Evolutionary conservation across 2,797 vertebrate species (phyloP).

Genomic region (Notamacropus eugenii): DNA sequence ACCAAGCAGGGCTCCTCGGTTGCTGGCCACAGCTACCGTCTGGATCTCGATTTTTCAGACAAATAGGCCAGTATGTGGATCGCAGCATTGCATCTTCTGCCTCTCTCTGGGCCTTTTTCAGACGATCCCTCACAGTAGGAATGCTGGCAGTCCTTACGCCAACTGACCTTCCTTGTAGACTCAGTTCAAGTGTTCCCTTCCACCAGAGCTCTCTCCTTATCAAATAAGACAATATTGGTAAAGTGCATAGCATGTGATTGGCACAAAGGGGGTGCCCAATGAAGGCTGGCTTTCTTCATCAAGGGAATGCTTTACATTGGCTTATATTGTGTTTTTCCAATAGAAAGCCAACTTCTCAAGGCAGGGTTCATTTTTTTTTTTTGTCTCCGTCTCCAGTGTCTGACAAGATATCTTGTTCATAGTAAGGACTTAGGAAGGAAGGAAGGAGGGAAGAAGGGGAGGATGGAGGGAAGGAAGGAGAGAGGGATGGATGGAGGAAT

Average conservation of each 20-base stretch:
- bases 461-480: too few relatives aligned
- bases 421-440: neutral
- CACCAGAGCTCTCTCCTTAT: neutral
- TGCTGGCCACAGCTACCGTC: neutral
- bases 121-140: neutral
- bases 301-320: neutral
- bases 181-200: neutral
- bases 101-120: neutral
- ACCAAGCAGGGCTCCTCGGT: neutral
- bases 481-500: too few relatives aligned
- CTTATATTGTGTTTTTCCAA: neutral
- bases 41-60: rapidly evolving
- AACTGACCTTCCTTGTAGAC: neutral
- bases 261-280: neutral
- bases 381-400: too few relatives aligned
- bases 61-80: neutral
- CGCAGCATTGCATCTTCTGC: neutral
- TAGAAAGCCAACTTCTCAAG: neutral
- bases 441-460: too few relatives aligned
- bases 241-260: neutral
- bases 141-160: neutral
- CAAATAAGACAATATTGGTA: neutral
- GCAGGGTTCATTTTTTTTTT: too few relatives aligned
- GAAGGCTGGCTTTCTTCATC: neutral
- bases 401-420: neutral